Evolutionary conservation across 2,113 vertebrate genomes (phyloP).

Genomic region (Melanotaenia duboulayi): DNA sequence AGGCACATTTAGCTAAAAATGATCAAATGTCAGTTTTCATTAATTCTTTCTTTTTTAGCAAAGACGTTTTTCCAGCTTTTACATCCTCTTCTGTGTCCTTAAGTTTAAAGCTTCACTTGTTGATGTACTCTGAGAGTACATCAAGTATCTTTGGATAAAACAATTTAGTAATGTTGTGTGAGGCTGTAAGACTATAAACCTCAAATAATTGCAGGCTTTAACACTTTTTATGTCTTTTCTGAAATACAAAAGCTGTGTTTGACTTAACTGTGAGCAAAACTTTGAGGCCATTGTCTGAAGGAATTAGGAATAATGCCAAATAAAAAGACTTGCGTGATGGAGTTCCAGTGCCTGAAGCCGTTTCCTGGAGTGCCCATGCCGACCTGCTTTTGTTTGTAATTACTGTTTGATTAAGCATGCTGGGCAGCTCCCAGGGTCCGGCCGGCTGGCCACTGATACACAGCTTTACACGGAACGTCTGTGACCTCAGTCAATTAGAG

Average conservation of each 20-base stretch:
- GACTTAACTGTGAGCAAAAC: constrained; percentile 17
- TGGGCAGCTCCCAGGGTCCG: constrained; percentile 76
- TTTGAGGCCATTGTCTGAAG: constrained; percentile 45
- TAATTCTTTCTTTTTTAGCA: too few species aligned
- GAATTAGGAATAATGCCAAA: constrained; percentile 66
- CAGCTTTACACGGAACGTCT: constrained; percentile 81
- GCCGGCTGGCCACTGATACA: constrained; percentile 75
- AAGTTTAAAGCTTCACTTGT: too few species aligned
- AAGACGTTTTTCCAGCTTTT: too few species aligned
- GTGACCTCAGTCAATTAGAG: constrained; percentile 66
- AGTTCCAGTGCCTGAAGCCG: constrained; percentile 65
- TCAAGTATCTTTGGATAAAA: too few species aligned
- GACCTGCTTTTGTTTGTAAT: constrained; percentile 83
- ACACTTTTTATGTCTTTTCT: background rate
- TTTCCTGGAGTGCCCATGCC: constrained; percentile 73
- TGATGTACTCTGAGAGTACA: too few species aligned
- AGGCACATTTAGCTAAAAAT: too few species aligned
- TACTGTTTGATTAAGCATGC: constrained; percentile 85
- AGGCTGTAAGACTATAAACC: too few species aligned
- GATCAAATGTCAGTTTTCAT: too few species aligned
- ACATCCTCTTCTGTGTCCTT: too few species aligned
- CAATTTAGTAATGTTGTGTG: too few species aligned
- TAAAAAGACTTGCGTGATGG: constrained; percentile 77
- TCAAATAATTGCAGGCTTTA: background rate
- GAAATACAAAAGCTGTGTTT: constrained; percentile 11